Conservation (phyloP, 2,797 vertebrate genomes). For the Tarsius wallacei region DNA sequence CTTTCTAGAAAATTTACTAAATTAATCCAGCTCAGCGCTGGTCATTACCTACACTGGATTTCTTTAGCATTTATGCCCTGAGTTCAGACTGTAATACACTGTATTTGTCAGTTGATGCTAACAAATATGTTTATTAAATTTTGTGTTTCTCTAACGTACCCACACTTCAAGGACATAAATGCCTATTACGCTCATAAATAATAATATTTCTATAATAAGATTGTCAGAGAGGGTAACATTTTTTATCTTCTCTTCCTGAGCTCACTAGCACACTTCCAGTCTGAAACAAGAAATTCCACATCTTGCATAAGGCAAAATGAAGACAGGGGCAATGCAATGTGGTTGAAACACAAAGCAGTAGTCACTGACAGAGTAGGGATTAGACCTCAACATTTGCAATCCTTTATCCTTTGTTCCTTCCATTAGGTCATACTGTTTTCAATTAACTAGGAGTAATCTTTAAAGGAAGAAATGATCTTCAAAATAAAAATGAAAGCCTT, state of each 20-base stretch:
- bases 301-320: constrained; percentile 12
- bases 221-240: background rate
- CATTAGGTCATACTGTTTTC: constrained; percentile 77
- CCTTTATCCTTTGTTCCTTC: constrained; percentile 69
- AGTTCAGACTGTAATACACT: background rate
- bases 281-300: background rate
- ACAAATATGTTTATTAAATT: background rate
- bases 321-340: background rate
- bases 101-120: background rate
- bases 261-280: background rate
- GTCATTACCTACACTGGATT: background rate
- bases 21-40: background rate
- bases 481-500: constrained; percentile 78
- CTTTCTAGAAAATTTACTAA: background rate
- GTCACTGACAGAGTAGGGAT: constrained; percentile 58
- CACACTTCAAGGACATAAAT: background rate
- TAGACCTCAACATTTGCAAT: constrained; percentile 54
- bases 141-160: background rate
- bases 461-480: constrained; percentile 72
- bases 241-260: background rate
- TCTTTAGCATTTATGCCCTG: background rate
- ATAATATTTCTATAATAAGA: background rate
- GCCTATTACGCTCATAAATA: background rate
- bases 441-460: constrained; percentile 77
- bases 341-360: constrained; percentile 62